These are phyloP conservation scores for Bucorvus abyssinicus DNA, from an alignment of 2,797 vertebrate species.

Conservation along the genomic window DNA sequence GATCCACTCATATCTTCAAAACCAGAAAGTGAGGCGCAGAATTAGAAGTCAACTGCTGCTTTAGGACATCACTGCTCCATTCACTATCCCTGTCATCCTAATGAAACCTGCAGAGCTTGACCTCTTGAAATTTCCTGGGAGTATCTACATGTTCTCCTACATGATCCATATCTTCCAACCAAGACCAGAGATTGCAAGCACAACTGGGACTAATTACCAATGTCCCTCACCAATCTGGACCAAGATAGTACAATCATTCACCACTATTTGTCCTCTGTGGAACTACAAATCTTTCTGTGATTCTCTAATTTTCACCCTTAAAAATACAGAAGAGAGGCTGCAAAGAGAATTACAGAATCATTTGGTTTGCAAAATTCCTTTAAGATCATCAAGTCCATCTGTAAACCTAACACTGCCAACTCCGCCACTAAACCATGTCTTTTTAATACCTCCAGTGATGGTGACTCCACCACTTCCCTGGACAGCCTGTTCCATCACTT, in stretches of 20 bases:
- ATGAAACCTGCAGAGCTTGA: neutral
- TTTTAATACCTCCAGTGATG: too few relatives aligned
- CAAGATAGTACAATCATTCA: neutral
- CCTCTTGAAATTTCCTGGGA: neutral
- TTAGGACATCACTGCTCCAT: neutral
- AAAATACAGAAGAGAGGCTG: neutral
- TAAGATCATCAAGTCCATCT: too few relatives aligned
- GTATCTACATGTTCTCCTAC: neutral
- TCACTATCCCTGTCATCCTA: neutral
- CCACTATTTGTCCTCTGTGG: neutral
- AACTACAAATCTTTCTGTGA: neutral
- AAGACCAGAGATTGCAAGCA: neutral
- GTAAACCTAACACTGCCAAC: too few relatives aligned
- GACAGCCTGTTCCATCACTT: too few relatives aligned
- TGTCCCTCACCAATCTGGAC: neutral
- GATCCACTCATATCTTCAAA: neutral
- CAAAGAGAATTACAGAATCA: neutral
- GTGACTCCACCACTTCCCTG: too few relatives aligned
- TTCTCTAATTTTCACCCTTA: neutral
- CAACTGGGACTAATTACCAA: neutral
- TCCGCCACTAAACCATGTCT: too few relatives aligned
- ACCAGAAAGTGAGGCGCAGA: neutral
- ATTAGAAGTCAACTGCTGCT: neutral
- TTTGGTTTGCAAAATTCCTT: too few relatives aligned
- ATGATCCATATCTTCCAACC: neutral